Base-by-base conservation (phyloP, 2,797 vertebrate species). In the Myotis planiceps region DNA sequence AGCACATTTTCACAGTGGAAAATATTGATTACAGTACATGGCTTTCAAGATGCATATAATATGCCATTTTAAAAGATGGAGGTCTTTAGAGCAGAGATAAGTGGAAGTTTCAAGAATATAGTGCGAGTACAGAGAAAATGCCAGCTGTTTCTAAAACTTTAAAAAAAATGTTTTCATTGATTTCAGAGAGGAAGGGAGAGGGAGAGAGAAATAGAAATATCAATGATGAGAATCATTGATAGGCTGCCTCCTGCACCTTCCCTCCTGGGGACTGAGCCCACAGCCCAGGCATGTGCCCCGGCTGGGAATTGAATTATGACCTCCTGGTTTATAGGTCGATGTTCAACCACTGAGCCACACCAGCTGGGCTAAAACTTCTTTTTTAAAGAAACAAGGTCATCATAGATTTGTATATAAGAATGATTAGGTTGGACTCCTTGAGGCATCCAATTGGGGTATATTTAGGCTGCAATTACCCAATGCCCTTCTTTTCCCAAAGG, bases 1-100 rank as follows among this genome's bases (percentile, higher is more conserved):
- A 96, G 34, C 84, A 92, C 74, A 83, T 93, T 97, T 97, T 96
- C 82, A 80, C 78, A 93, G 82, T 92, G 94, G 84, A 93, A 88
- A 96, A 84, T 96, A 97, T 68, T 87, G 69, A 97, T 94, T 92
- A 95, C 34, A 94, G 92, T 66, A 66, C 83, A 88, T 96, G 58
- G 21, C 82, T 97, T 97, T 94, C 75, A 78, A 98, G 93, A 88
- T 95, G 37, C 86, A 94, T 80, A 93, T 92, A 97, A 97, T 95
- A 78, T 88, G 39, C 71, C 89, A 89, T 95, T 96, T 94, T 68
- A 92, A 96, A 97, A 91, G 39, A 84, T 81, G 88, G 82, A 10
- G 19, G 81, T 69, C 53, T 91, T 75, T 84, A 55, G 25, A 96
- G 18, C 6, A 60, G 37, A 96, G 74, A 92, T 92, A 53, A 45